phyloP scores from a whole-genome alignment of 2,113 vertebrate genomes.

The Heterocephalus glaber region DNA sequence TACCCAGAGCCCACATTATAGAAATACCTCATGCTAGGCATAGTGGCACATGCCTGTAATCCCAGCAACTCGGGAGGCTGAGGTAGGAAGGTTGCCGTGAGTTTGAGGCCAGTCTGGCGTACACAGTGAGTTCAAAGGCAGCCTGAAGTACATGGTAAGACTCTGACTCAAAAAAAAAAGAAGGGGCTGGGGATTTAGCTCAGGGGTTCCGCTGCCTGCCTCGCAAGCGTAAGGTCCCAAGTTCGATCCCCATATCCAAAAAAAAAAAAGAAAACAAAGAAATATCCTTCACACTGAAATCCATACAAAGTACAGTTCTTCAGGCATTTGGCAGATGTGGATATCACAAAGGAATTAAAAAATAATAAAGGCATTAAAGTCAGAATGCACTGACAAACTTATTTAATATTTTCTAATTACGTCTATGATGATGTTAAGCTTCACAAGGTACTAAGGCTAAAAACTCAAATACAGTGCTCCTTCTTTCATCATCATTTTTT shows the following conservation, averaged over 20 bases:
- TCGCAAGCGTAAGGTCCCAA: too few species aligned
- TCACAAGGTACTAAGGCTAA: not conserved
- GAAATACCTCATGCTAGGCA: not conserved
- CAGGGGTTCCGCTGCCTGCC: too few species aligned
- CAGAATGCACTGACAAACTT: not conserved
- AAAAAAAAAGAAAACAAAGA: constrained; percentile 36
- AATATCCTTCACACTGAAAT: not conserved
- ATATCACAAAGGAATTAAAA: not conserved
- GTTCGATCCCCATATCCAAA: too few species aligned
- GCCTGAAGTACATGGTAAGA: too few species aligned
- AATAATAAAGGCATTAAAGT: not conserved
- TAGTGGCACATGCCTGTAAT: too few species aligned
- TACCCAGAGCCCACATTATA: not conserved
- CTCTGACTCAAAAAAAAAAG: too few species aligned
- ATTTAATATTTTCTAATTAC: not conserved
- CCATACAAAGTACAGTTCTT: not conserved
- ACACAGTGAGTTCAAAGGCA: too few species aligned
- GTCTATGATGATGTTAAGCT: not conserved
- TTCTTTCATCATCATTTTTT: not conserved
- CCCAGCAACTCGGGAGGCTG: too few species aligned
- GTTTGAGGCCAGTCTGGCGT: too few species aligned
- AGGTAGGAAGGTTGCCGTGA: too few species aligned
- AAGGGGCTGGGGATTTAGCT: too few species aligned
- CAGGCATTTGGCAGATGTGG: not conserved
- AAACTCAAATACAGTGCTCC: not conserved